Base-by-base conservation (phyloP, 1,140 invertebrate genomes). In the Riptortus pedestris region DNA sequence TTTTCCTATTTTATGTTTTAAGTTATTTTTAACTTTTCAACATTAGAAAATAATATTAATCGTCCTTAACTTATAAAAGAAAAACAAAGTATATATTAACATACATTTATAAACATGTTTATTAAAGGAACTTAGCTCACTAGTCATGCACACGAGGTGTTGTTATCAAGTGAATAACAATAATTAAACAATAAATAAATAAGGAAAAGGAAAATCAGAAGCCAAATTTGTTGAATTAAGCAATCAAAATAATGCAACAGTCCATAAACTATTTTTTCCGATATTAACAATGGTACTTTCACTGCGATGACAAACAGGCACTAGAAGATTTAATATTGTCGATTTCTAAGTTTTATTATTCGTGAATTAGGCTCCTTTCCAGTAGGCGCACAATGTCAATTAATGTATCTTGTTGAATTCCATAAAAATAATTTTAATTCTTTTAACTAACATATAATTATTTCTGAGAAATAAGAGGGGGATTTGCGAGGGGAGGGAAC, bases 41-140 rank as follows among this genome's bases (percentile, higher is more conserved):
- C 18, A 47, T 47, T 47, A 47, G 16, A 47, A 47, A 20, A 47
- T 20, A 22, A n/a, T 47, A 47, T 47, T 47, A 47, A 47, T 47
- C 22, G 45, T 47, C 45, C n/a, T 47, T 55, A 55, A 55, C 51
- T 24, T 24, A 24, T 26, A 26, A 24, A 24, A 7, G 12, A 26
- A 26, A 55, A 55, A 55, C 22, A 55, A 24, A 27, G 5, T 7
- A 9, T 4, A 20, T 5, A 27, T 24, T 55, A 55, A 55, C 24
- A 55, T 24, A 14, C 22, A 55, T 38, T 4, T 14, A 55, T 55
- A 55, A 24, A 24, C 18, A 26, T 55, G 51, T 55, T 55, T 14
- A 24, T 24, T 24, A 55, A 55, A 55, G 51, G 51, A 55, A 55
- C 51, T 55, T 55, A 55, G 51, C 24, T 24, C 24, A 24, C 51